These are phyloP conservation scores for Solea senegalensis DNA, from an alignment of 2,113 vertebrate genomes.

Conservation along the genomic window DNA sequence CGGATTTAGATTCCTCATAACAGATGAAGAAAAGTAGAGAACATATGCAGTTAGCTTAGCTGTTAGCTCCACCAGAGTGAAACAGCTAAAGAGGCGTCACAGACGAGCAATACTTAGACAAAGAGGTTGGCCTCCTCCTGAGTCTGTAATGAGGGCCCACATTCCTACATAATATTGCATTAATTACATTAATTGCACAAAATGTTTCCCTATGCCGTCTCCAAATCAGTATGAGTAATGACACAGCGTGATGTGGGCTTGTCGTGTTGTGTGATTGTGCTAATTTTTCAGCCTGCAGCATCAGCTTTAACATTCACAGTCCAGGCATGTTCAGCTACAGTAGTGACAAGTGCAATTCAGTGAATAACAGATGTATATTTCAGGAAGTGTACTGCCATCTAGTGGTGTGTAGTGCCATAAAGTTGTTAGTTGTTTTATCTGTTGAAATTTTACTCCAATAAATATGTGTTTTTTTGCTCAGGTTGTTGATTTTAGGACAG, in stretches of 20 bases:
- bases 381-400: slow-evolving; percentile 53
- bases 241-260: not conserved
- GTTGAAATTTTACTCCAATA: too few species aligned
- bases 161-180: slow-evolving; percentile 29
- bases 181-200: slow-evolving; percentile 31
- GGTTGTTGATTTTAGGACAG: too few species aligned
- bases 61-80: too few species aligned
- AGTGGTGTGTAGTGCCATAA: too few species aligned
- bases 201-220: not conserved
- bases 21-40: too few species aligned
- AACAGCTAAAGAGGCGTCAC: too few species aligned
- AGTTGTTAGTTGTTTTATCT: too few species aligned
- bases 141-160: slow-evolving; percentile 41
- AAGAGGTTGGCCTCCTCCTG: slow-evolving; percentile 32
- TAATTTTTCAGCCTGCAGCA: not conserved
- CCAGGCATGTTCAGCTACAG: not conserved
- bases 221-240: slow-evolving; percentile 32
- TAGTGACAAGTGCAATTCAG: not conserved
- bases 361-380: slow-evolving; percentile 1
- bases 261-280: not conserved
- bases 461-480: too few species aligned
- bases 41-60: too few species aligned
- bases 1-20: too few species aligned
- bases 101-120: slow-evolving; percentile 25
- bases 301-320: too few species aligned